Base-by-base conservation (phyloP, 2,113 vertebrate genomes). In the Calypte anna region DNA sequence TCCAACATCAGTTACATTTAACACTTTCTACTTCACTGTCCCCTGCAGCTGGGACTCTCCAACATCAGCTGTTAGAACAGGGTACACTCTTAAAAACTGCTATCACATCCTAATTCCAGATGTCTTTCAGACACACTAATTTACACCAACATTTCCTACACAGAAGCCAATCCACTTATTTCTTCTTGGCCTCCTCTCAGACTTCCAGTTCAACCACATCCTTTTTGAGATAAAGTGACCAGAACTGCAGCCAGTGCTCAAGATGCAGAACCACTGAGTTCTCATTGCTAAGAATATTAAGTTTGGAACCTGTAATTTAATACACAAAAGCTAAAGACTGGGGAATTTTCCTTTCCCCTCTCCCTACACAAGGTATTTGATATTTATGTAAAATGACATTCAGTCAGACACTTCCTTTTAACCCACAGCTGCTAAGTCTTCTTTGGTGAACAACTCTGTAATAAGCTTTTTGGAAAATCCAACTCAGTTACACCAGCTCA, bases 301-400 rank as follows among this genome's bases (percentile, higher is more conserved):
- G 23, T 66, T 69, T 74, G 18, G 53, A 80, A 51, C 8, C 30
- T 43, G 66, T 12, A 2, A 40, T 59, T 74, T 59, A 67, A 51
- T 4, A 57, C 1, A 7, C 8, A 76, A 76, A 76, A 79, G 33
- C 53, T 61, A 68, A 79, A 38, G 50, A 68, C 1, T 20, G 9
- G 19, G 4, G 12, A 15, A 10, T 24, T 6, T 50, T 19, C 44
- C 36, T 61, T 10, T 3, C 19, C 0, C 0, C 36, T 70, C 82
- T 40, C 3, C 8, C n/a, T 40, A 36, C 10, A 40, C 15, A 4
- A 74, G 57, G 12, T 46, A 74, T 64, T 86, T 58, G 24, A 3
- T 28, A 88, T 14, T 27, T 55, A 15, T 25, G 11, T 57, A 67
- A 90, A 59, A 10, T n/a, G 61, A 92, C 67, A 10, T 30, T 19